Base-by-base conservation (phyloP, 2,113 vertebrate genomes). In the Elgaria multicarinata region DNA sequence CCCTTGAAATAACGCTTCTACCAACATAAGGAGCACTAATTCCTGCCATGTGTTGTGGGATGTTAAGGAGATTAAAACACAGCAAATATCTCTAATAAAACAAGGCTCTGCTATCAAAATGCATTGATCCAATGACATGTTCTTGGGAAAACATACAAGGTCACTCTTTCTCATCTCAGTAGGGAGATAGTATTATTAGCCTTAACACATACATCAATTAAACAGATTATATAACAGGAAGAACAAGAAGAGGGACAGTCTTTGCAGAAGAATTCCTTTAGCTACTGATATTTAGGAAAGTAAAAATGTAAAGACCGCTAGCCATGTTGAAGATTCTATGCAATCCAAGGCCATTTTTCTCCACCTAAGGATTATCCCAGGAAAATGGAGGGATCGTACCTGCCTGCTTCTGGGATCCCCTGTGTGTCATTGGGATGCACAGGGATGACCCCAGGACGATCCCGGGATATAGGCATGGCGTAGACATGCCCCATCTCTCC, bases 21-120 rank as follows among this genome's bases (percentile, higher is more conserved):
- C 62, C 53, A 9, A 79, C 6, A 67, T 58, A 91, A 88, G n/a
- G 83, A 88, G 84, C 83, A 78, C n/a, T 86, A 44, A 20, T 66
- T 88, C 84, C 72, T 86, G 10, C 74, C 85, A 87, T 78, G 72
- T 86, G 74, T 46, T 39, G 16, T 71, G 39, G 31, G 86, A 82
- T 62, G 62, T 83, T 88, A 93, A 94, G 44, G 1, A 90, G 39
- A 89, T 28, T 22, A 39, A 92, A 94, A 85, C 89, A 44, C 24
- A 78, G 33, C 31, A 93, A 87, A 36, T 36, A 69, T 67, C 36
- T 87, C 53, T 80, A 69, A 31, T 82, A 78, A 80, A 88, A 83
- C 33, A 76, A 84, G 31, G 71, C 39, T 86, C 36, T 72, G 62
- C 78, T 66, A 86, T 28, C 18, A 66, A 31, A 71, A 9, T 85